Conservation (phyloP, 2,888 invertebrate genomes). For the Andrena praecox region DNA sequence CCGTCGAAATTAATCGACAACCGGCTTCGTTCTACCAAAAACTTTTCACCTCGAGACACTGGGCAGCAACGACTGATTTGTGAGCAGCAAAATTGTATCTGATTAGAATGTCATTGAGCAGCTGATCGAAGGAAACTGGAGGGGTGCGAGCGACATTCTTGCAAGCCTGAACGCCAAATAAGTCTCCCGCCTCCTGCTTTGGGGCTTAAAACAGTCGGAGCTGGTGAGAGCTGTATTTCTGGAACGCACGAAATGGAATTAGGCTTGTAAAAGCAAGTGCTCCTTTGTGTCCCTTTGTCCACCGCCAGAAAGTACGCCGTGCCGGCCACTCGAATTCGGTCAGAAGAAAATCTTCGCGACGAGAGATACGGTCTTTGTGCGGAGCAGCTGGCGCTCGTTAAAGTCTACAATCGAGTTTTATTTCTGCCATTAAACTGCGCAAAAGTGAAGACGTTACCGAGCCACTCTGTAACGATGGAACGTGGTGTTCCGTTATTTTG, state of each 20-base stretch:
- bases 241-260: too few relatives aligned
- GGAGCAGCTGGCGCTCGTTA: constrained; percentile 37
- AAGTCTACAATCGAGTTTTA: constrained; percentile 29
- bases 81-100: too few relatives aligned
- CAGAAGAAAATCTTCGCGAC: constrained; percentile 4
- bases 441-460: constrained; percentile 23
- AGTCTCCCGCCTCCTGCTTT: too few relatives aligned
- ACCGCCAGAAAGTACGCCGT: neutral
- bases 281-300: neutral
- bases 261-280: too few relatives aligned
- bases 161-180: too few relatives aligned
- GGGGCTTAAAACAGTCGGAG: too few relatives aligned
- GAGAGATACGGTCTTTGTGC: neutral
- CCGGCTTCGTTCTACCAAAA: constrained; percentile 26
- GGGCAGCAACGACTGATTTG: neutral
- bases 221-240: too few relatives aligned
- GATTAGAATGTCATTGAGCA: too few relatives aligned
- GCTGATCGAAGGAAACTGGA: too few relatives aligned
- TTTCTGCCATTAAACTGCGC: constrained; percentile 20
- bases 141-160: too few relatives aligned
- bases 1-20: constrained; percentile 24
- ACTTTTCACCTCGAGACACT: constrained; percentile 28
- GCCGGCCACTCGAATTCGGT: neutral
- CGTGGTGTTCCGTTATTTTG: constrained; percentile 33
- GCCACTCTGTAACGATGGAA: neutral